phyloP scores from a whole-genome alignment of 2,888 invertebrate genomes.

The Melangyna quadrimaculata region DNA sequence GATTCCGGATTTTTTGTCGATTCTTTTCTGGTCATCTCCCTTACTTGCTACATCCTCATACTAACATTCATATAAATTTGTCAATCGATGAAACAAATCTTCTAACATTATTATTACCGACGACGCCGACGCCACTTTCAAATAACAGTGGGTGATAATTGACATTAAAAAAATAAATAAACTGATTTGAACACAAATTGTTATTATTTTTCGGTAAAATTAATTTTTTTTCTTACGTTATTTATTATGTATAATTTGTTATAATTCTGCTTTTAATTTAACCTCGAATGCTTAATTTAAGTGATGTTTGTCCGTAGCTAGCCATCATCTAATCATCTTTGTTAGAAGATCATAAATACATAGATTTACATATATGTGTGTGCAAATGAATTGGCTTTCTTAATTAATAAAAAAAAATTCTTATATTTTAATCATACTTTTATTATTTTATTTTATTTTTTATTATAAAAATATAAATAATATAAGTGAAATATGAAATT shows the following conservation, averaged over 20 bases:
- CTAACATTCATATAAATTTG: too few species aligned
- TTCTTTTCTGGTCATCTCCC: too few species aligned
- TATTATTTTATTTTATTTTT: neutral
- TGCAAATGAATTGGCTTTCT: conserved; percentile 10
- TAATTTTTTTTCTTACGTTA: neutral
- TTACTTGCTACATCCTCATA: too few species aligned
- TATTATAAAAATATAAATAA: neutral
- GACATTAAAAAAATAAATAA: too few species aligned
- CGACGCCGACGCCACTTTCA: too few species aligned
- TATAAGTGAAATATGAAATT: neutral
- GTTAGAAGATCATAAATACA: neutral
- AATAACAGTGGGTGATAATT: too few species aligned
- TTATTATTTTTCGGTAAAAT: neutral
- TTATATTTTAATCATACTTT: neutral
- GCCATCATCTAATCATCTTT: neutral
- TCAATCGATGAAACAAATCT: too few species aligned
- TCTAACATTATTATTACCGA: too few species aligned
- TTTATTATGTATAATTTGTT: neutral
- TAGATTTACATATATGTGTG: neutral
- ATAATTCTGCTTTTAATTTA: neutral
- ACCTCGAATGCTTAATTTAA: neutral
- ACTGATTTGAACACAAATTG: neutral
- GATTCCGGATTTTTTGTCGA: too few species aligned
- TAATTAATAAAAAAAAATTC: neutral
- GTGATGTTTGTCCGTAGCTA: conserved; percentile 12